phyloP scores from a whole-genome alignment of 2,113 vertebrate species.

The Mus pahari region DNA sequence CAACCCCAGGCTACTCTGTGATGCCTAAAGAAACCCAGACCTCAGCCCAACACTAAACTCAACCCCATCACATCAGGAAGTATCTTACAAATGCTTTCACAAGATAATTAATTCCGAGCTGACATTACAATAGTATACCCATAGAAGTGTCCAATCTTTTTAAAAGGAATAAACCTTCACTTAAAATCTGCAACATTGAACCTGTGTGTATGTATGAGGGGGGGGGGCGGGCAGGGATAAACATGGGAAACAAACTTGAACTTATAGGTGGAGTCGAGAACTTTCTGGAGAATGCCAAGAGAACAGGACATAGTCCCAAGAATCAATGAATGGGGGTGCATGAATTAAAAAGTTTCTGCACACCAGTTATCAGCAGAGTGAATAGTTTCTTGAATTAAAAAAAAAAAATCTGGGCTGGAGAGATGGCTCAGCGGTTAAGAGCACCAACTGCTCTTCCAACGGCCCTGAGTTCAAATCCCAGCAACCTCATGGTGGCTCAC shows the following conservation, averaged over 20 bases:
- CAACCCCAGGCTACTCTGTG: background rate
- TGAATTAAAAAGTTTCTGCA: background rate
- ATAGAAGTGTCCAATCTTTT: no score
- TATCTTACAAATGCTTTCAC: background rate
- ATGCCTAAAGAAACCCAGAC: background rate
- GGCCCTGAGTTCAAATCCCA: no score
- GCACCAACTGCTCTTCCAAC: no score
- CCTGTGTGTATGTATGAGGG: background rate
- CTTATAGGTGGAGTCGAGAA: background rate
- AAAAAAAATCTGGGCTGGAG: no score
- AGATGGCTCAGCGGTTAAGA: no score
- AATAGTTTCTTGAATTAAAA: background rate
- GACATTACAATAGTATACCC: background rate
- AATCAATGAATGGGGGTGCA: background rate
- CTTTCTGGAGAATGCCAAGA: background rate
- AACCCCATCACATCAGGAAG: background rate
- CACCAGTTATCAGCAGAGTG: background rate
- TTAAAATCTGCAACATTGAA: background rate
- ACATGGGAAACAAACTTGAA: background rate
- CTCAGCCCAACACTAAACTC: background rate
- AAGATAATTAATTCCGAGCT: background rate
- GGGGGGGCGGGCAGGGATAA: background rate
- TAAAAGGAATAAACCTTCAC: background rate
- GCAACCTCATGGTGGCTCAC: no score
- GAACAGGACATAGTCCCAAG: no score